phyloP scores from a whole-genome alignment of 2,888 invertebrate species.

The Sinodicranocentrus sp. region DNA sequence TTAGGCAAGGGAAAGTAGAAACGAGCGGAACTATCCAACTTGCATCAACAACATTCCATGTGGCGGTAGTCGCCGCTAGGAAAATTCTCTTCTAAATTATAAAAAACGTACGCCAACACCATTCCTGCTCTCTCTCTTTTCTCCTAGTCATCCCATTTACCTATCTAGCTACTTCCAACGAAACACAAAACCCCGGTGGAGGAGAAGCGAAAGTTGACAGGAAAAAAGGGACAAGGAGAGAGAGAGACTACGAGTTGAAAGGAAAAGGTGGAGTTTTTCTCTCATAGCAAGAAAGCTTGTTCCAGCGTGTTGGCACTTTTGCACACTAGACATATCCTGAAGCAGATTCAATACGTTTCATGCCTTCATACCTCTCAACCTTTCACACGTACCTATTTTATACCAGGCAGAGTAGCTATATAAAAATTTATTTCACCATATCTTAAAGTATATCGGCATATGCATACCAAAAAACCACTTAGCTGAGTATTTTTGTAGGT shows the following conservation, averaged over 20 bases:
- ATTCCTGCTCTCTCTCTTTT: neutral
- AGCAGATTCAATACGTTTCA: too few relatives aligned
- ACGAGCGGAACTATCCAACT: conserved; percentile 47
- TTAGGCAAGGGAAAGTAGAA: neutral
- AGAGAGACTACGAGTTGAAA: conserved; percentile 21
- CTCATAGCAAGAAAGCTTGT: too few relatives aligned
- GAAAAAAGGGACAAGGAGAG: conserved; percentile 23
- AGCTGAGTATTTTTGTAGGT: too few relatives aligned
- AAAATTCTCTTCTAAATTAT: conserved; percentile 38
- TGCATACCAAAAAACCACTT: too few relatives aligned
- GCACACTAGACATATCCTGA: too few relatives aligned
- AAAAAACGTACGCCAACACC: neutral
- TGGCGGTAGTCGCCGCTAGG: conserved; percentile 31
- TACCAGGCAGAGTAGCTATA: too few relatives aligned
- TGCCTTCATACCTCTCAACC: too few relatives aligned
- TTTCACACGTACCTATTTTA: too few relatives aligned
- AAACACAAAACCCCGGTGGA: neutral
- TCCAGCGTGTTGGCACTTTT: too few relatives aligned
- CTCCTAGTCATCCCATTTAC: neutral
- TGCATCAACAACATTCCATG: conserved; percentile 41
- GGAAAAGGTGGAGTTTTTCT: neutral
- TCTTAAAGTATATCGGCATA: too few relatives aligned
- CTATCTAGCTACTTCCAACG: neutral
- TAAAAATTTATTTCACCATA: too few relatives aligned
- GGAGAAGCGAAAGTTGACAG: conserved; percentile 31